phyloP scores from a whole-genome alignment of 2,888 invertebrate genomes.

The Ornithoptera priamus region DNA sequence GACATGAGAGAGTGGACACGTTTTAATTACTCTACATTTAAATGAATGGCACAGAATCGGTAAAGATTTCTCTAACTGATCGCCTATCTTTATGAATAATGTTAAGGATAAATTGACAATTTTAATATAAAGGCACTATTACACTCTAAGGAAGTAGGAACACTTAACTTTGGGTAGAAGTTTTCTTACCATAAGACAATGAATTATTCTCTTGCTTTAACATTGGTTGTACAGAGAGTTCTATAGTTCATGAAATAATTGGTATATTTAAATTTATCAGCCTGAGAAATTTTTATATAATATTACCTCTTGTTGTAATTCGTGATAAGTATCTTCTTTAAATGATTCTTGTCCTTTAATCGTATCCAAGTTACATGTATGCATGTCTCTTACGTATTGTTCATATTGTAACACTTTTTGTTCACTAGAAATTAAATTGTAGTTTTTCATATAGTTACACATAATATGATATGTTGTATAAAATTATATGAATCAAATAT shows the following conservation, averaged over 20 bases:
- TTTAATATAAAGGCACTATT: too few species aligned
- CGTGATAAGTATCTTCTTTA: constrained; percentile 56
- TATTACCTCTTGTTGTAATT: constrained; percentile 66
- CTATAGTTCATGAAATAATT: too few species aligned
- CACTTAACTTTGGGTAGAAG: too few species aligned
- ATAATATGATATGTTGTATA: not conserved
- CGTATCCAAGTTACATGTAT: constrained; percentile 53
- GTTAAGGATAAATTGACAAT: too few species aligned
- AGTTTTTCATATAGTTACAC: not conserved
- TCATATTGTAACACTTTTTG: constrained; percentile 73
- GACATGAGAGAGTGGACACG: too few species aligned
- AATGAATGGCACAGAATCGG: too few species aligned
- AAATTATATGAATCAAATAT: constrained; percentile 25
- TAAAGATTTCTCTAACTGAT: too few species aligned
- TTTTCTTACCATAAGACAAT: not conserved
- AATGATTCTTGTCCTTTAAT: constrained; percentile 52
- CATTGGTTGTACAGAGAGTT: not conserved
- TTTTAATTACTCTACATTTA: too few species aligned
- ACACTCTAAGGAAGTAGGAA: too few species aligned
- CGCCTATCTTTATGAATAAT: too few species aligned
- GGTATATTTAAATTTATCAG: not conserved
- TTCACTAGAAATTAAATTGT: constrained; percentile 50
- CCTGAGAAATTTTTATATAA: not conserved
- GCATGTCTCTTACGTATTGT: constrained; percentile 62
- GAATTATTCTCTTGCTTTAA: not conserved